Base-by-base conservation (phyloP, 2,113 vertebrate genomes). In the Coptodon rendalli region DNA sequence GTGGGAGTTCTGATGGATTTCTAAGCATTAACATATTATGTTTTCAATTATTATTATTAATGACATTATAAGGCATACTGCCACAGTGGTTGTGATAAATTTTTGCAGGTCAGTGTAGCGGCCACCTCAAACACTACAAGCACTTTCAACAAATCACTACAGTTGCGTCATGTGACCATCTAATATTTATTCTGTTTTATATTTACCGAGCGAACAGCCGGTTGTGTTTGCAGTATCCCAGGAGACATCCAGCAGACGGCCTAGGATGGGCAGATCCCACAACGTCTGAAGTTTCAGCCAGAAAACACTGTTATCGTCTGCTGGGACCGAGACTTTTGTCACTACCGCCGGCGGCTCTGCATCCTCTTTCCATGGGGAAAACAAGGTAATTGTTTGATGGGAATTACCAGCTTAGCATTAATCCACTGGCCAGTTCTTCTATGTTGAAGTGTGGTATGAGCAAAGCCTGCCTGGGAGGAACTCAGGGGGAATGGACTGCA, bases 261-360 rank as follows among this genome's bases (percentile, higher is more conserved):
- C 56, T 83, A 85, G 89, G 91, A 92, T 76, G 85, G 91, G 89
- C 80, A 88, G 88, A 91, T 92, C 91, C 85, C 87, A 92, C 54
- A 5, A 22, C 9, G 80, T 88, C 93, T 93, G 89, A 89, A 86
- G 78, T 48, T 10, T 19, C 17, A 66, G 87, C 88, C 91, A 93
- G 84, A 80, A 81, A 84, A 80, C 7, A 40, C 68, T 66, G 34
- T 87, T 57, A 85, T 82, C 17, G 79, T 86, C 88, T 86, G 83
- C n/a, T 1, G 56, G 79, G 82, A 82, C 1, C 1, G 22, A 87
- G 88, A 83, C 38, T 86, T 54, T 53, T 63, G 82, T 80, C 34
- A 10, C 73, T n/a, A 80, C 50, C n/a, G 57, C 73, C 86, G 31
- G 86, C 84, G 24, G 87, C 89, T 89, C 79, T 86, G 84, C 80